A percentile compares a stretch with the other conserved stretches of the same genome.
phyloP scores from a whole-genome alignment of 2,797 vertebrate genomes.

The Poeciliopsis presidionis region DNA sequence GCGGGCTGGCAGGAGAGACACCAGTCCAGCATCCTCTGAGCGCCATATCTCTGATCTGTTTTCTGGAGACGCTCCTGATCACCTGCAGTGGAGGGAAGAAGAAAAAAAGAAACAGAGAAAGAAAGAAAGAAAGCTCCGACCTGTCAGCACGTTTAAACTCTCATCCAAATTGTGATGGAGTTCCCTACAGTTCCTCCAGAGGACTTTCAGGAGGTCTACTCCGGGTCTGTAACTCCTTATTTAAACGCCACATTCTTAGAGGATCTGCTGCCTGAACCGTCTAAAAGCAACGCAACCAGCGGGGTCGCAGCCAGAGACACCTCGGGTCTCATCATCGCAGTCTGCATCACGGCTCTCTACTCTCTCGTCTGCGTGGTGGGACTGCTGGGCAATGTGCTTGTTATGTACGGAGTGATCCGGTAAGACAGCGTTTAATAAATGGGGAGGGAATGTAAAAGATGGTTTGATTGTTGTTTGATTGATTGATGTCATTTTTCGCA shows the following conservation, averaged over 20 bases:
- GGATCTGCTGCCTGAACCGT: constrained; percentile 52
- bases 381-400: constrained; percentile 92
- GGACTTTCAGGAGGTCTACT: constrained; percentile 59
- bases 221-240: constrained; percentile 54
- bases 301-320: constrained; percentile 65
- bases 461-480: not conserved
- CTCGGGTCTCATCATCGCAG: constrained; percentile 79
- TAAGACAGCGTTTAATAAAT: constrained; percentile 68
- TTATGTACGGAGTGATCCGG: constrained; percentile 97
- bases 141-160: not conserved
- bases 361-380: constrained; percentile 93
- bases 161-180: constrained; percentile 69
- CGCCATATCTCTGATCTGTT: constrained; percentile 26
- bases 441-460: not conserved
- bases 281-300: constrained; percentile 72
- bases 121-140: not conserved
- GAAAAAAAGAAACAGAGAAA: not conserved
- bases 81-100: not conserved
- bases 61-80: constrained; percentile 22
- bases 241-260: constrained; percentile 73
- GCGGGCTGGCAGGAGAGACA: not conserved
- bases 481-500: not conserved
- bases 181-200: constrained; percentile 69
- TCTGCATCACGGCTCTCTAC: constrained; percentile 93
- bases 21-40: constrained; percentile 10